Evolutionary conservation across 2,888 invertebrate genomes (phyloP).

Genomic region (Epistrophe eligans): DNA sequence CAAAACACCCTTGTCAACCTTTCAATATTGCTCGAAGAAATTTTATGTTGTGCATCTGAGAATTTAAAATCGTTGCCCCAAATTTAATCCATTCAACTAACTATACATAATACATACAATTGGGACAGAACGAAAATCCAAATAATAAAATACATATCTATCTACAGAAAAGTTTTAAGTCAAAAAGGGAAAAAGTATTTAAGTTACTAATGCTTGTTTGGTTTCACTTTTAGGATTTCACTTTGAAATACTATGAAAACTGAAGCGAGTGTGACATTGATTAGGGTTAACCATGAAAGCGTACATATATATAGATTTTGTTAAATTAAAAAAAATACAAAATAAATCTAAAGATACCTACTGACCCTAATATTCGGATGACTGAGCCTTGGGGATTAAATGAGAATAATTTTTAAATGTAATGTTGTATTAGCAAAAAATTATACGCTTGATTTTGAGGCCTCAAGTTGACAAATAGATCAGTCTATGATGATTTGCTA

Average conservation of each 20-base stretch:
- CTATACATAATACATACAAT: background rate
- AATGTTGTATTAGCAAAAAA: no score
- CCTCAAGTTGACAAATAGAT: no score
- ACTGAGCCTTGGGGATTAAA: background rate
- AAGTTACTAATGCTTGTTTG: constrained; percentile 57
- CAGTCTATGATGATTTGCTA: no score
- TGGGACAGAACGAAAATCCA: background rate
- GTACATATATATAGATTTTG: background rate
- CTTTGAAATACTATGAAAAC: background rate
- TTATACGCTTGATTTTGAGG: no score
- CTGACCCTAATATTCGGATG: background rate
- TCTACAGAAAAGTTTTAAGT: background rate
- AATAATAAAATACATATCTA: background rate
- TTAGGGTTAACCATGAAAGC: constrained; percentile 24
- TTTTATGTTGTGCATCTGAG: constrained; percentile 33
- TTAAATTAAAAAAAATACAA: background rate
- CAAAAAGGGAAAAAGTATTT: constrained; percentile 49
- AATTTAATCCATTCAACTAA: constrained; percentile 5
- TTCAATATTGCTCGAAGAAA: constrained; percentile 50
- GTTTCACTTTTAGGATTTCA: constrained; percentile 34
- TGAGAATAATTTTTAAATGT: background rate
- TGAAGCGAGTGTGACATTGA: constrained; percentile 24
- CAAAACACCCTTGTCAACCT: constrained; percentile 57
- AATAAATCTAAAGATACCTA: no score
- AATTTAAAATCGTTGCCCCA: constrained; percentile 39